Base-by-base conservation (phyloP, 1,140 invertebrate species). In the Protaetia brevitarsis region DNA sequence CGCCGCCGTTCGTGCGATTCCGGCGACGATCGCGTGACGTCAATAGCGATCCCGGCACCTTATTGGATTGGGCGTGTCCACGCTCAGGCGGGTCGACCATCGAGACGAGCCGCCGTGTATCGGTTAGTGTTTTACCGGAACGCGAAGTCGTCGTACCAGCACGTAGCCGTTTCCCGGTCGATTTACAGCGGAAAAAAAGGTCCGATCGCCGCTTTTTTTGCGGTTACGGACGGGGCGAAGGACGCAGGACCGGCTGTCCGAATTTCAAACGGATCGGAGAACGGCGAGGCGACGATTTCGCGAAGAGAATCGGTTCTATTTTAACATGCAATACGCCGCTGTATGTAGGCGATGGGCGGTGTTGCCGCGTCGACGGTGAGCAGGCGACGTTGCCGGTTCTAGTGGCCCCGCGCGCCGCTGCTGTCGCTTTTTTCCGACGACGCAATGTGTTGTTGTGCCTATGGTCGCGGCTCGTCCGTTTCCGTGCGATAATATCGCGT, bases 361-460 rank as follows among this genome's bases (percentile, higher is more conserved):
- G 31, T 34, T 34, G 31, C 31, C 31, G 31, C 8, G 31, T 34
- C 31, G 31, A 8, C 31, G 31, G 31, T 34, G 31, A 16, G 34
- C 34, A 11, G 34, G 3, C 5, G 11, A 16, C 34, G 34, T 37
- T 37, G 34, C 34, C 34, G 34, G 34, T 3, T 37, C n/a, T n/a
- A n/a, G n/a, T n/a, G n/a, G n/a, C n/a, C n/a, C n/a, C n/a, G n/a
- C 34, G 16, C 19, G 19, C 41, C 13, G 41, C 37, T 51, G 21
- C 16, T n/a, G n/a, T n/a, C n/a, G 8, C 13, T 34, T 34, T 34
- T 3, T 51, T 23, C 6, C 41, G n/a, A n/a, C 41, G 41, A 51
- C 41, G 41, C 41, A 51, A 51, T 51, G 41, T 51, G 41, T 51
- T 51, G n/a, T n/a, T n/a, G n/a, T n/a, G n/a, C n/a, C n/a, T 19